Evolutionary conservation across 35 echinoderm and acorn worm species (phyloP), one percentile per base, ranked within the genome.

Genomic region (Nesometra sesokonis): DNA sequence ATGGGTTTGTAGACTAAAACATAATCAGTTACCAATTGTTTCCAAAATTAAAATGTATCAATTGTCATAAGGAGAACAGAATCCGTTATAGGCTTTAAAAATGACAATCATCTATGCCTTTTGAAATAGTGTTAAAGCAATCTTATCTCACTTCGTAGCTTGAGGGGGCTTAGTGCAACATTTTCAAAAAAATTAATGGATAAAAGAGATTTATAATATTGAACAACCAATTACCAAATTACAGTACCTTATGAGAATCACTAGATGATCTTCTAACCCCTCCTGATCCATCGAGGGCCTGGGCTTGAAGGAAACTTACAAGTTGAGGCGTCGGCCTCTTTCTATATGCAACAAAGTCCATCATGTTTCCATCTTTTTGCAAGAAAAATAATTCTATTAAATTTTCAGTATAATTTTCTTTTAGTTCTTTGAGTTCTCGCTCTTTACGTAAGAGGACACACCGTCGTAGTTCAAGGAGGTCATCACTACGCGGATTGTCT

Each of bases 381-480:
- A 99, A 85, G 88, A 99, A 99, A 85, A 92, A 99, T 83, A 91
- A 77, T 85, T 99, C 96, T 35, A 88, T 94, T 80, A 99, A 79
- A 86, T 88, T 99, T 29, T 99, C 96, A 52, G 86, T 90, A 85
- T 99, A 94, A 31, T 87, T 82, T 33, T 91, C 90, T 90, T 99
- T 91, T 5, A 99, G 80, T 87, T 91, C 87, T 76, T 88, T 83
- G 29, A 99, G 77, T 46, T 88, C 85, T 84, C 85, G 86, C 38
- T 89, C 81, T 78, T 90, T 89, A 30, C 94, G 90, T 79, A 90
- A 80, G 52, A 94, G 90, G 82, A 93, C 88, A 78, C 86, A 83
- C 40, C 38, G 88, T 79, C 96, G 57, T 40, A 99, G 93, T 85
- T 94, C 92, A 47, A 79, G 88, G 46, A 94, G 82, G 81, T 99